Evolutionary conservation across 2,888 invertebrate species (phyloP).

Genomic region (Drosophila rubida): DNA sequence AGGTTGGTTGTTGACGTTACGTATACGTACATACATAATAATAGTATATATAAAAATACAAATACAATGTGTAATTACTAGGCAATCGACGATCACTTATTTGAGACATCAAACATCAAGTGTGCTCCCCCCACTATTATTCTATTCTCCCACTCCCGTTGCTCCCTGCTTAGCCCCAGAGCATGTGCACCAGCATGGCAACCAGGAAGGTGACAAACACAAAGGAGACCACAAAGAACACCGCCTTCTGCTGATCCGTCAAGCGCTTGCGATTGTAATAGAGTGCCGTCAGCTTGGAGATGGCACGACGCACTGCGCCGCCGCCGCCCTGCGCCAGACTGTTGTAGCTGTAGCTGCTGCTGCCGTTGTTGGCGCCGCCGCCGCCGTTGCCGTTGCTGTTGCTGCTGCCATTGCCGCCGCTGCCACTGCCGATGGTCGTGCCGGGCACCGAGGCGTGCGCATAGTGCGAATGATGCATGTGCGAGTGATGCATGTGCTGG

Average conservation of each 20-base stretch:
- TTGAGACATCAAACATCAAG: conserved; percentile 52
- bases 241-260: conserved; percentile 84
- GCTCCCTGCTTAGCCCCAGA: conserved; percentile 55
- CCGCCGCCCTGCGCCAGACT: conserved; percentile 56
- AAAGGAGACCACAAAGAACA: conserved; percentile 83
- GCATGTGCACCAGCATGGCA: conserved; percentile 83
- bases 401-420: conserved; percentile 12
- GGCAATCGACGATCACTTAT: conserved; percentile 48
- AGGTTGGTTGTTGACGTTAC: conserved; percentile 45
- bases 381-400: conserved; percentile 65
- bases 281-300: conserved; percentile 82
- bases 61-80: conserved; percentile 51
- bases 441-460: conserved; percentile 36
- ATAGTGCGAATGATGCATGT: conserved; percentile 67
- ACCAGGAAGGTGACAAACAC: conserved; percentile 83
- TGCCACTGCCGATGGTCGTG: conserved; percentile 7
- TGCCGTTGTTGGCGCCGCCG: neutral
- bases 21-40: conserved; percentile 47
- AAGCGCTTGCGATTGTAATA: conserved; percentile 83
- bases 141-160: neutral
- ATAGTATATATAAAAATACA: conserved; percentile 52
- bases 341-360: conserved; percentile 34
- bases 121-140: conserved; percentile 18
- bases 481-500: conserved; percentile 69
- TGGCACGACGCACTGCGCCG: conserved; percentile 85